Conservation (phyloP, 1,140 invertebrate genomes). For the Apis cerana region DNA sequence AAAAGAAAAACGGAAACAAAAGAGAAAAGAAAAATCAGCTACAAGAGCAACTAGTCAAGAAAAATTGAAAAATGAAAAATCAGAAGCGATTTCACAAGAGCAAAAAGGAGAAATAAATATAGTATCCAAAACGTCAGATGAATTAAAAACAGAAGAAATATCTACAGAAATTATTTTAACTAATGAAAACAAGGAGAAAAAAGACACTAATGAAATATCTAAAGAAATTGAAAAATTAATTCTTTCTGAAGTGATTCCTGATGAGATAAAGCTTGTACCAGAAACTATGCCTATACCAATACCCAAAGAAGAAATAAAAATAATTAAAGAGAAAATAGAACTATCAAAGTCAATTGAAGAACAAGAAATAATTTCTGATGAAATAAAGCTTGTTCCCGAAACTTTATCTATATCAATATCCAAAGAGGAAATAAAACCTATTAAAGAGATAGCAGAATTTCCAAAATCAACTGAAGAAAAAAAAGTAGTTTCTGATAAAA, state of each 20-base stretch:
- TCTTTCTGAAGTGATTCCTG: neutral
- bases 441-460: slow-evolving; percentile 21
- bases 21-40: slow-evolving; percentile 33
- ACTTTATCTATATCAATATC: neutral
- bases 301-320: neutral
- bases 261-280: slow-evolving; percentile 22
- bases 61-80: neutral
- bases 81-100: neutral
- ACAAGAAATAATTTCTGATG: slow-evolving; percentile 9
- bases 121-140: neutral
- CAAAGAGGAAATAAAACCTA: slow-evolving; percentile 23
- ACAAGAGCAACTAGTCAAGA: slow-evolving; percentile 9
- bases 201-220: neutral
- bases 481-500: slow-evolving; percentile 5
- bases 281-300: slow-evolving; percentile 15
- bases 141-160: neutral
- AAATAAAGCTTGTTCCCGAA: slow-evolving; percentile 8
- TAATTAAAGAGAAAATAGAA: slow-evolving; percentile 39
- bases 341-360: neutral
- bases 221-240: neutral
- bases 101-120: neutral
- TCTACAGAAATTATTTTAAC: neutral
- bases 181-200: neutral
- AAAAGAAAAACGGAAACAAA: slow-evolving; percentile 43
- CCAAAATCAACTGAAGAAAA: neutral